Evolutionary conservation across 2,797 vertebrate species (phyloP).

Genomic region (Peromyscus eremicus): DNA sequence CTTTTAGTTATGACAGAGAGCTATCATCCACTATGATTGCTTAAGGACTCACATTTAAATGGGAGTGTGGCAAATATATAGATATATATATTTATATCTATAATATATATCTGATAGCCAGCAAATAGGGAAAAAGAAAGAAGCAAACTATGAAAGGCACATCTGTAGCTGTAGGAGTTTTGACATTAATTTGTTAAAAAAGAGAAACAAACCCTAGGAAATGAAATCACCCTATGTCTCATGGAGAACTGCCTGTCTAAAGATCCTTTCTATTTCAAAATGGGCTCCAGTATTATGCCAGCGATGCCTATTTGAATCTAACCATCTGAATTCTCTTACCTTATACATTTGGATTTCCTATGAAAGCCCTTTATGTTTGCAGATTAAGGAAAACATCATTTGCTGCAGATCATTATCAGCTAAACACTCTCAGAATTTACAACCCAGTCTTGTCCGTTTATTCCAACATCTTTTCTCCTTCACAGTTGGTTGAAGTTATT

Average conservation of each 20-base stretch:
- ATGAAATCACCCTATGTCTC: conserved; percentile 56
- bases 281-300: not conserved
- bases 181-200: conserved; percentile 47
- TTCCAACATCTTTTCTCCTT: conserved; percentile 72
- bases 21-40: not conserved
- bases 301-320: not conserved
- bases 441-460: conserved; percentile 57
- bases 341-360: conserved; percentile 57
- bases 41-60: not conserved
- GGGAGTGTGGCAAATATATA: not conserved
- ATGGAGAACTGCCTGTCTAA: conserved; percentile 34
- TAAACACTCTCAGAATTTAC: conserved; percentile 4
- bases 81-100: no score
- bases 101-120: not conserved
- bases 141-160: not conserved
- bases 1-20: conserved; percentile 49
- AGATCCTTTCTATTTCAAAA: conserved; percentile 5
- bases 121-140: not conserved
- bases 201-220: conserved; percentile 46
- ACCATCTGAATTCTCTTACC: conserved; percentile 43
- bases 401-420: not conserved
- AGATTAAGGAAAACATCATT: conserved; percentile 71
- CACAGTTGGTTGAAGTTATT: conserved; percentile 77
- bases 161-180: not conserved
- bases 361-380: conserved; percentile 65